A percentile compares a stretch with the other conserved stretches of the same genome.
These are phyloP conservation scores for Podotricha telesiphe DNA, from an alignment of 2,888 invertebrate genomes.

Conservation along the genomic window DNA sequence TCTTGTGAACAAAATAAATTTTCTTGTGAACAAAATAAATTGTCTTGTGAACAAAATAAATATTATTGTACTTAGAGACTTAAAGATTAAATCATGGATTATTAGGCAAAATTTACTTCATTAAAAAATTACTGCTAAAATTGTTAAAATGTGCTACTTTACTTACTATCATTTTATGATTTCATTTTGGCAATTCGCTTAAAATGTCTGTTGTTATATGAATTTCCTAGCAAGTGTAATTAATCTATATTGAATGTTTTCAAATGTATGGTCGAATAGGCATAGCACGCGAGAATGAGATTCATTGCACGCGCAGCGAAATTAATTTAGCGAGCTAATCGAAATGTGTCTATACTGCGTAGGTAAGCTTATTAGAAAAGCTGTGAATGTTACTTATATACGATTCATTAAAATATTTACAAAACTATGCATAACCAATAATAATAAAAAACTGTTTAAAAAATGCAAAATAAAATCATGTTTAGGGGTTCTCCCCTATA, in stretches of 20 bases:
- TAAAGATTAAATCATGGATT: too few relatives aligned
- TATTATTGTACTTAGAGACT: too few relatives aligned
- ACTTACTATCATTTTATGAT: neutral
- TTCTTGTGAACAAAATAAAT: too few relatives aligned
- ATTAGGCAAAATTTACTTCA: too few relatives aligned
- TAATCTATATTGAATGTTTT: constrained; percentile 11
- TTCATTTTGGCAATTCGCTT: neutral
- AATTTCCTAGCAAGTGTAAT: constrained; percentile 1
- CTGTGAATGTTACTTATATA: neutral
- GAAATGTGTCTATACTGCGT: neutral
- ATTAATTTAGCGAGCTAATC: constrained; percentile 14
- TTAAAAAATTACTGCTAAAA: too few relatives aligned
- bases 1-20: too few relatives aligned
- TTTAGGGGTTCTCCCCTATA: too few relatives aligned
- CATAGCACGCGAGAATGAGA: constrained; percentile 3
- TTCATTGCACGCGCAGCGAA: constrained; percentile 11
- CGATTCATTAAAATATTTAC: too few relatives aligned
- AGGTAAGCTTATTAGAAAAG: neutral
- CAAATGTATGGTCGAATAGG: neutral
- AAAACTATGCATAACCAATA: neutral
- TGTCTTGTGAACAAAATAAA: too few relatives aligned
- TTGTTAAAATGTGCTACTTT: too few relatives aligned
- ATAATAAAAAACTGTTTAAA: too few relatives aligned
- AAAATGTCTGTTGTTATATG: neutral
- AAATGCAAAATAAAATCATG: too few relatives aligned